Percentiles rank a stretch among this genome's conserved stretches.
These are phyloP conservation scores for Lepus americanus DNA, from an alignment of 2,113 vertebrate genomes.

Conservation along the genomic window DNA sequence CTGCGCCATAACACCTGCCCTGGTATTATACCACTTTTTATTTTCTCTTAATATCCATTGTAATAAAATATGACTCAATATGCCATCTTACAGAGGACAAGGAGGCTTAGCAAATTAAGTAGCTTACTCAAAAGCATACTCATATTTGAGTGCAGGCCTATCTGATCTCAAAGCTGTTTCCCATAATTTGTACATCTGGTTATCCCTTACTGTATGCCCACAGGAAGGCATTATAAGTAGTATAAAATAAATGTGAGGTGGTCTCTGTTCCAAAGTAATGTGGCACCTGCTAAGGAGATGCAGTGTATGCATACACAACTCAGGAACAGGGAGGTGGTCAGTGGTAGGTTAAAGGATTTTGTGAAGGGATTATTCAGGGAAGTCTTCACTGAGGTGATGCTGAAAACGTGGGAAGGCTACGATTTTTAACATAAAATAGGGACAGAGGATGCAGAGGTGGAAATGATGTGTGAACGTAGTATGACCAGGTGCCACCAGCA, in stretches of 20 bases:
- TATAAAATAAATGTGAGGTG: background rate
- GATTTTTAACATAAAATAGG: background rate
- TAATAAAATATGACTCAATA: background rate
- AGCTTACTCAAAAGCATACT: background rate
- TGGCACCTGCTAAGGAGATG: background rate
- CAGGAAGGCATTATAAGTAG: background rate
- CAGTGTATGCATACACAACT: background rate
- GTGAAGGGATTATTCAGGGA: background rate
- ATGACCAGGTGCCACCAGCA: background rate
- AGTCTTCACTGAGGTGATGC: background rate
- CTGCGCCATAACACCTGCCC: no score
- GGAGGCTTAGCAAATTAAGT: background rate
- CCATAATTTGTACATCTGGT: background rate
- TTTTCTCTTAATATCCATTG: background rate
- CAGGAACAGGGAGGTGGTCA: background rate
- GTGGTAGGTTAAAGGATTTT: background rate
- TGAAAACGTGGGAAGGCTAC: background rate
- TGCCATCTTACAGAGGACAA: background rate
- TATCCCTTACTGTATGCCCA: background rate
- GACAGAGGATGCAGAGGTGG: background rate
- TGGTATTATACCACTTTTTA: background rate
- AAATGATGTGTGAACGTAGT: background rate
- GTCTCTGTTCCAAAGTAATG: background rate
- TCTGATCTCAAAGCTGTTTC: slow-evolving; percentile 17
- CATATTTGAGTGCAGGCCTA: background rate